These are phyloP conservation scores for Bufotes viridis DNA, from an alignment of 2,797 vertebrate genomes.

Conservation along the genomic window DNA sequence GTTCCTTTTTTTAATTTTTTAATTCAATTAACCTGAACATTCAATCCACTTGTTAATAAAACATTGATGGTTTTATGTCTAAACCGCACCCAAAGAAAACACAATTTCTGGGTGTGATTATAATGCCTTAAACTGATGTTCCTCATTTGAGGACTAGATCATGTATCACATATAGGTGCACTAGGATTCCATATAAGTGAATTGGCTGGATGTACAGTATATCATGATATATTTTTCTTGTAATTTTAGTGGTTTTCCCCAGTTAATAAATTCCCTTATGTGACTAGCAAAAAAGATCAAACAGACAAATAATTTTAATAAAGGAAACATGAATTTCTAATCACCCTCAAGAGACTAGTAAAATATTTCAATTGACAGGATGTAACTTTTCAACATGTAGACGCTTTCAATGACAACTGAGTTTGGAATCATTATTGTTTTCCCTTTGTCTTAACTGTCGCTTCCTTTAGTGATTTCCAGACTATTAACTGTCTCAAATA, in stretches of 20 bases:
- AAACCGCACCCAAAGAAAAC: conserved; percentile 3
- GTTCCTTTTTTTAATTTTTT: no score
- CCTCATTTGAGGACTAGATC: no score
- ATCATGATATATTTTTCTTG: background rate
- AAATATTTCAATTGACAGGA: conserved; percentile 51
- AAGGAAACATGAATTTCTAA: conserved; percentile 32
- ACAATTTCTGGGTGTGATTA: background rate
- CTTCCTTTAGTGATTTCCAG: conserved; percentile 43
- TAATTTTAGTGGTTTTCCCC: background rate
- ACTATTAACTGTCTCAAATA: conserved; percentile 3
- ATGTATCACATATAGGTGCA: background rate
- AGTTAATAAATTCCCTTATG: background rate
- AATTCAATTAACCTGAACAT: background rate
- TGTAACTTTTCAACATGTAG: conserved; percentile 37
- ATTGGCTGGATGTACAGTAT: background rate
- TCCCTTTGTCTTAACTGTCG: conserved; percentile 27
- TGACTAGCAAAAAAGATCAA: conserved; percentile 14
- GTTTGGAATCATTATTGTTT: conserved; percentile 36
- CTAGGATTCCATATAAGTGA: background rate
- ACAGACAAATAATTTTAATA: background rate
- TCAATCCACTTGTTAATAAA: background rate
- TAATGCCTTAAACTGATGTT: background rate
- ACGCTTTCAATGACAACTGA: conserved; percentile 33
- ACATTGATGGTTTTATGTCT: background rate
- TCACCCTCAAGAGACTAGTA: conserved; percentile 44